Evolutionary conservation across 2,113 vertebrate genomes (phyloP), one percentile per base, ranked within the genome.

Genomic region (Siniperca chuatsi): DNA sequence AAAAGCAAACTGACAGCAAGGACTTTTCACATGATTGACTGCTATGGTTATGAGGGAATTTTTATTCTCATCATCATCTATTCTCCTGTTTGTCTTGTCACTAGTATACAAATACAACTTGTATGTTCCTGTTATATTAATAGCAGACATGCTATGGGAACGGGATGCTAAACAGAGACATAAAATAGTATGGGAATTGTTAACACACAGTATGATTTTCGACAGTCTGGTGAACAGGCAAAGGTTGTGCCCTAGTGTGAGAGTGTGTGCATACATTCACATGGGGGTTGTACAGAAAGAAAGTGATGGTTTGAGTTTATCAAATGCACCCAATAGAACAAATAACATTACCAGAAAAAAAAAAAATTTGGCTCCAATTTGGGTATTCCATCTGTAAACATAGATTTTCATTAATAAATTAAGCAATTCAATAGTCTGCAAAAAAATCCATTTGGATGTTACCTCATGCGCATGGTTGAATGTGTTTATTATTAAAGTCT

Each of bases 381-480:
- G 46, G 33, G 48, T 60, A 52, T 71, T 79, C 46, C 40, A 83
- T 87, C 55, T 87, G 68, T 75, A 88, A 90, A 89, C 64, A 79
- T 20, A 71, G 65, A 85, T 85, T 90, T 87, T 83, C 48, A 86
- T 89, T 72, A 50, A 86, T 65, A 86, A 85, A 82, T 82, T 62
- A 83, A 78, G 46, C 75, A 89, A 89, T 85, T 85, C 54, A 85
- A 72, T 78, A 85, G 73, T 85, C 78, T 84, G 74, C 62, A 78
- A 87, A 90, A 90, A 84, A 85, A 89, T 77, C 78, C 8, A 91
- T 91, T 85, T 88, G 75, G 67, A 77, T 86, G 82, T 88, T 68
- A 83, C 65, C 50, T 91, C 76, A 75, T 86, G 84, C 33, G 2
- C 76, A 78, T 65, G 68, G 74, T 40, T 85, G 86, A 83, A 66